Conservation (phyloP, 2,113 vertebrate species). For the Anolis carolinensis region DNA sequence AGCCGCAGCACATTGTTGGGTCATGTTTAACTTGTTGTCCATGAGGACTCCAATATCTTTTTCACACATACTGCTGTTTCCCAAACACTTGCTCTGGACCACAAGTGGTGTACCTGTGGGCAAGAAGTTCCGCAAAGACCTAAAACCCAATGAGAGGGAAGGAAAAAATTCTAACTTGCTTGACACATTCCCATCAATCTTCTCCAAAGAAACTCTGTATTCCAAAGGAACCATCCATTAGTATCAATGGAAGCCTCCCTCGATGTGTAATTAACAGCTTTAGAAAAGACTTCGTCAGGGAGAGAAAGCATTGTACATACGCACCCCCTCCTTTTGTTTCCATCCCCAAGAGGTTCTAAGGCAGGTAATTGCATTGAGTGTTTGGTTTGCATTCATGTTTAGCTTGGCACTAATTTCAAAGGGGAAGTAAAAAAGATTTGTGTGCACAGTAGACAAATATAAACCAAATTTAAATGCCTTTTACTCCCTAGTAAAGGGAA, state of each 20-base stretch:
- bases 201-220: background rate
- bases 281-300: background rate
- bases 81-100: background rate
- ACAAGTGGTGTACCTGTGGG: background rate
- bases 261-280: background rate
- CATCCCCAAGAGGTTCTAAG: too few relatives aligned
- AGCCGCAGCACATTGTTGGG: too few relatives aligned
- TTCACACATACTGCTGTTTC: too few relatives aligned
- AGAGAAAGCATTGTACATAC: background rate
- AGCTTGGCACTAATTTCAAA: background rate
- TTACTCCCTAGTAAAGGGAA: background rate
- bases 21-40: too few relatives aligned
- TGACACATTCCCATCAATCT: background rate
- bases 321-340: too few relatives aligned
- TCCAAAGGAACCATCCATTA: background rate
- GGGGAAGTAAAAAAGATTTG: background rate
- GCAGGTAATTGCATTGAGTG: background rate
- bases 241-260: too few relatives aligned
- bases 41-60: too few relatives aligned
- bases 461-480: background rate
- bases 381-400: background rate
- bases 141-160: background rate
- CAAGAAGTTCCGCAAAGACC: background rate
- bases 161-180: background rate
- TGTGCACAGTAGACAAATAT: background rate